Evolutionary conservation across 2,888 invertebrate genomes (phyloP), one percentile per base, ranked within the genome.

Genomic region (Mythimna lalbum): DNA sequence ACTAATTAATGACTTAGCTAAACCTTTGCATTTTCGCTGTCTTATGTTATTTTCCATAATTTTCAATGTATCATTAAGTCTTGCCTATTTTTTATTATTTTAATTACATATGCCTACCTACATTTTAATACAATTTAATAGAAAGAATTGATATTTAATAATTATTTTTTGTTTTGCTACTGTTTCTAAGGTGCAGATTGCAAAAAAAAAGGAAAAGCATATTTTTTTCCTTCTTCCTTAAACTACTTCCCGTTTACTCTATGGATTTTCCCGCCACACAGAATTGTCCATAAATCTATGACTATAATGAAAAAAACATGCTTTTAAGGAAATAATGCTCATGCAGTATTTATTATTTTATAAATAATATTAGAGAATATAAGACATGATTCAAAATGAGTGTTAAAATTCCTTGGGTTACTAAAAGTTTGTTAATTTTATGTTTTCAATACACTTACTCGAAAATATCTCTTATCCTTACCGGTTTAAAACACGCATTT

Each of bases 231-330:
- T n/a, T 27, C 10, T 31, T 62, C 47, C 50, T 0, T 47, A 10
- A 7, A 66, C 0, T n/a, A 31, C 1, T 2, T n/a, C 12, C 23
- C 23, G 7, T 76, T 39, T 59, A 57, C 57, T 53, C 52, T 53
- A 53, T 60, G 43, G 74, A 21, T 60, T 59, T 63, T 36, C 49
- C 77, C 33, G 19, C 43, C 23, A 70, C 43, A 6, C 21, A 43
- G 3, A 21, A 31, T 49, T 62, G 21, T 57, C 5, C 1, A 4
- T 76, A 36, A 76, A 53, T 55, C 31, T 76, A 76, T 68, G 36
- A 67, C 2, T 21, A 69, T 14, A 14, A 47, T 56, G 1, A 56
- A 19, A 50, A 39, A 64, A 53, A 43, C 79, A 72, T 78, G 76
- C 79, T n/a, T 27, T 36, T 2, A 55, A 65, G 62, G 61, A 65